Conservation (phyloP, 2,888 invertebrate genomes). For the Synergus gifuensis region DNA sequence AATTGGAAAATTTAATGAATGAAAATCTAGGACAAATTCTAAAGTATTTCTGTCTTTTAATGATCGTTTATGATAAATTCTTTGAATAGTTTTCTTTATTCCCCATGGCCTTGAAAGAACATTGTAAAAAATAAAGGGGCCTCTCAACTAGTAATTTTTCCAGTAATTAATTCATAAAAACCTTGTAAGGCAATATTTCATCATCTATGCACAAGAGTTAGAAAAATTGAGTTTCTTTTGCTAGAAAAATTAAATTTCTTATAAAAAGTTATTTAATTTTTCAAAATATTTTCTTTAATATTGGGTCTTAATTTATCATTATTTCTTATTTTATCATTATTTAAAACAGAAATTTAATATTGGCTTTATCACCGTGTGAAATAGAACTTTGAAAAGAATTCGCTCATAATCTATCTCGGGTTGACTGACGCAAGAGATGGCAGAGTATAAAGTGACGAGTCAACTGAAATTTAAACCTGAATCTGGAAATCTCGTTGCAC, state of each 20-base stretch:
- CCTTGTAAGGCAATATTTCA: constrained; percentile 2
- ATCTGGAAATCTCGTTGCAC: constrained; percentile 35
- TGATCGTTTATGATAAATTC: background rate
- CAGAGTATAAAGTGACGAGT: constrained; percentile 21
- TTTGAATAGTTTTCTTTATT: background rate
- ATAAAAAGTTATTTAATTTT: background rate
- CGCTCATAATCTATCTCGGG: background rate
- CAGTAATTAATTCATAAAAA: constrained; percentile 1
- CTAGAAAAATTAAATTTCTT: too few relatives aligned
- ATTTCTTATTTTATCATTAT: too few relatives aligned
- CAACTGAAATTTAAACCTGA: constrained; percentile 35
- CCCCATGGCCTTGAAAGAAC: background rate
- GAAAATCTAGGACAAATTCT: background rate
- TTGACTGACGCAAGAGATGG: background rate
- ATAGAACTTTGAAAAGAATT: background rate
- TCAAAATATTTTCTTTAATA: background rate
- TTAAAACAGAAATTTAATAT: background rate
- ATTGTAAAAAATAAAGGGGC: background rate
- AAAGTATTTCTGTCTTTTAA: background rate
- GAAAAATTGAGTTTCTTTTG: too few relatives aligned
- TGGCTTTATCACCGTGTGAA: background rate
- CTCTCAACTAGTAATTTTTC: background rate
- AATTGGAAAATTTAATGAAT: background rate
- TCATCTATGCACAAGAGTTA: background rate
- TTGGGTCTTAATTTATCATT: too few relatives aligned